A percentile compares a stretch with the other conserved stretches of the same genome.
These are phyloP conservation scores for Hydrochoerus hydrochaeris DNA, from an alignment of 2,113 vertebrate genomes.

Conservation along the genomic window DNA sequence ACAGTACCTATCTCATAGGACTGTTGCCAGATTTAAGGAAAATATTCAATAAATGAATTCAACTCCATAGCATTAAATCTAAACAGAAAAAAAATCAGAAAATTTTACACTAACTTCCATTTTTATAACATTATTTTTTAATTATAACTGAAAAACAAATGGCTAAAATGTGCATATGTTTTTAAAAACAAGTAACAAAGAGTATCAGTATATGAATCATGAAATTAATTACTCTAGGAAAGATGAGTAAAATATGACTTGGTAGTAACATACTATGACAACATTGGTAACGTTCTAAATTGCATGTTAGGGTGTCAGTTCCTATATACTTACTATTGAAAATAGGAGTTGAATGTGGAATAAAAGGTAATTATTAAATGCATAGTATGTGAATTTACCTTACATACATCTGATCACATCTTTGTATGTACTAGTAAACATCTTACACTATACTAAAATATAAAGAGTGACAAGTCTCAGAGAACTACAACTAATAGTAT, in stretches of 20 bases:
- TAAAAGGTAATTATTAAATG: neutral
- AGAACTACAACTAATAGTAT: neutral
- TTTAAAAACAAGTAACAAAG: neutral
- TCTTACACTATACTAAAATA: neutral
- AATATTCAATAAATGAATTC: neutral
- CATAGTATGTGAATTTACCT: too few species aligned
- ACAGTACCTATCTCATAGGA: neutral
- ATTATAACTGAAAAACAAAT: neutral
- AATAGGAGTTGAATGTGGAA: neutral
- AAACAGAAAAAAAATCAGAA: neutral
- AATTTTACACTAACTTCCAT: neutral
- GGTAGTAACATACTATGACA: neutral
- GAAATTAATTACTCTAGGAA: neutral
- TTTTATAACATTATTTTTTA: slow-evolving; percentile 20
- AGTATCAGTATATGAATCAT: neutral
- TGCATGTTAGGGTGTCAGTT: neutral
- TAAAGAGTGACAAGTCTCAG: neutral
- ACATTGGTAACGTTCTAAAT: neutral
- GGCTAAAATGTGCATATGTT: neutral
- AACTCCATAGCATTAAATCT: neutral
- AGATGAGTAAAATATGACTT: neutral
- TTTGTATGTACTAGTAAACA: too few species aligned
- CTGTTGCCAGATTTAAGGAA: neutral
- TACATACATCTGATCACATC: too few species aligned
- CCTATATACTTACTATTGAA: neutral